A percentile compares a stretch with the other conserved stretches of the same genome.
Conservation (phyloP, 1,140 invertebrate species). For the Lanistes nyassanus region DNA sequence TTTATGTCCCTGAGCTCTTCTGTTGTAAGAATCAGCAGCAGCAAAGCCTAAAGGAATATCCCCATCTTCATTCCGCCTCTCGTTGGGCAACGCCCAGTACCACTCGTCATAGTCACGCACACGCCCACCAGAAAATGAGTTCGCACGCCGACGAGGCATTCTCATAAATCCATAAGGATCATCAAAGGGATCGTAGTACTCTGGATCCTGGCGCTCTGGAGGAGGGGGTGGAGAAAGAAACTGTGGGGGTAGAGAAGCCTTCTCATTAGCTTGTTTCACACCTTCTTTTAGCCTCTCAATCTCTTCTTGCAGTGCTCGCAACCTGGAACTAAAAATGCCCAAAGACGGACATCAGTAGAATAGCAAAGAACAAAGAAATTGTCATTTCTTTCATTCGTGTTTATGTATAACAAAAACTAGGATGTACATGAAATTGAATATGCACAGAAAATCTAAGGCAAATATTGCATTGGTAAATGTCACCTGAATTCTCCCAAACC, state of each 20-base stretch:
- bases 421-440: not conserved
- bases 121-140: conserved; percentile 55
- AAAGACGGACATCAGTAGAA: not conserved
- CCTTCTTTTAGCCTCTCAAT: conserved; percentile 53
- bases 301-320: conserved; percentile 54
- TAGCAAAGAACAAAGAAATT: not conserved
- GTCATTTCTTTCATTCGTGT: too few species aligned
- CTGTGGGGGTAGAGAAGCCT: conserved; percentile 31
- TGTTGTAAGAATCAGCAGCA: conserved; percentile 52
- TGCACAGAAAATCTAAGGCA: not conserved
- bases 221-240: conserved; percentile 16
- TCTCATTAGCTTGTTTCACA: conserved; percentile 43
- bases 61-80: conserved; percentile 42
- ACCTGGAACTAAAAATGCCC: conserved; percentile 37
- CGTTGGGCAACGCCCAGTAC: conserved; percentile 47
- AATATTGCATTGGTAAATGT: not conserved
- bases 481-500: not conserved
- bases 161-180: conserved; percentile 59
- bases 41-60: conserved; percentile 59
- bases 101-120: conserved; percentile 52
- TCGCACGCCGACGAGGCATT: conserved; percentile 54
- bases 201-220: conserved; percentile 29
- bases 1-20: conserved; percentile 15
- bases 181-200: conserved; percentile 57
- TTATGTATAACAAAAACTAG: not conserved